Percentiles rank a stretch among this genome's conserved stretches.
Evolutionary conservation across 2,113 vertebrate species (phyloP).

Genomic region (Cryptomyrus ogoouensis): DNA sequence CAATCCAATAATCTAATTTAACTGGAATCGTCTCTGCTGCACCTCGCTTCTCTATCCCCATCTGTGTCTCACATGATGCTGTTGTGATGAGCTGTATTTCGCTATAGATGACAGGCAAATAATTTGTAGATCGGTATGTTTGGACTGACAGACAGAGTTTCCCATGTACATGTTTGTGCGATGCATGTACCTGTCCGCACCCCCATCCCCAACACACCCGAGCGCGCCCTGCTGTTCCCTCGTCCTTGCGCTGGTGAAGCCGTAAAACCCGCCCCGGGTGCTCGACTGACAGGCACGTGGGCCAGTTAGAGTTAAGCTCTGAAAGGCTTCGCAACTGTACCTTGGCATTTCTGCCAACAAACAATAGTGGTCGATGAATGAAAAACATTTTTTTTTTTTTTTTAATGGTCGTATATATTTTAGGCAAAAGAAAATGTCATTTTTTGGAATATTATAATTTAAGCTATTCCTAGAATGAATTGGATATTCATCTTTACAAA

Average conservation of each 20-base stretch:
- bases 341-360: not conserved
- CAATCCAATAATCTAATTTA: constrained; percentile 33
- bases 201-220: not conserved
- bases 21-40: constrained; percentile 25
- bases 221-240: constrained; percentile 21
- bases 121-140: not conserved
- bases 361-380: not conserved
- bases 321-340: not conserved
- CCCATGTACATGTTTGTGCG: not conserved
- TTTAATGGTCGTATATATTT: not conserved
- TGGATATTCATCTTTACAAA: not conserved
- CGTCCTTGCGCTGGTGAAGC: constrained; percentile 45
- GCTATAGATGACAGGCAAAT: not conserved
- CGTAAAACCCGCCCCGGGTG: constrained; percentile 48
- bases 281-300: constrained; percentile 28
- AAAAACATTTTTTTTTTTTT: not conserved
- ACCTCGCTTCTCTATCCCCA: not conserved
- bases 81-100: no score
- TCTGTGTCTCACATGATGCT: constrained; percentile 13
- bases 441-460: not conserved
- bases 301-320: constrained; percentile 24
- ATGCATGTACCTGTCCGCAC: not conserved
- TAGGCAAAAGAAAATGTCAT: not conserved
- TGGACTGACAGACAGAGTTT: constrained; percentile 18
- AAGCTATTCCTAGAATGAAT: not conserved